Base-by-base conservation (phyloP, 1,140 invertebrate genomes). In the Ceratina calcarata region DNA sequence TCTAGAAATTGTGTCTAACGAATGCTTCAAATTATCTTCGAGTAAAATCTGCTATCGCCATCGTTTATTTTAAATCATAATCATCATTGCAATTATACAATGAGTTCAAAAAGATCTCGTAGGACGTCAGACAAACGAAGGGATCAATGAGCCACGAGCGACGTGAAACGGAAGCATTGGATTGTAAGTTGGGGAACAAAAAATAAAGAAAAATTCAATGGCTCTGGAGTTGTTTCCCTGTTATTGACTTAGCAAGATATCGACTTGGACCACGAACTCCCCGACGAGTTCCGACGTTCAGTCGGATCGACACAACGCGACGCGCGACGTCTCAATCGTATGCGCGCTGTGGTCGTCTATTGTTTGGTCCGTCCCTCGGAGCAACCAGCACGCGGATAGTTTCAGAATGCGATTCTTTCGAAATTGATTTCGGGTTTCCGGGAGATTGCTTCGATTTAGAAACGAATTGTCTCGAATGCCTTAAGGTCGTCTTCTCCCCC, bases 351-450 rank as follows among this genome's bases (percentile, higher is more conserved):
- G 60, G 65, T 32, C 27, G 27, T 75, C 71, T 77, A 53, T 81
- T 86, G 70, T 88, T 86, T 86, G 70, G 68, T 82, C 77, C 71
- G 37, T 45, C 37, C 37, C 37, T 45, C 37, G 37, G 37, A 45
- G 60, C n/a, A 86, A 81, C 83, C 65, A 84, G 78, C 81, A 83
- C 81, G 85, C 71, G 83, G 81, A 86, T 87, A 86, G 85, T 89
- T 89, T 90, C 86, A 87, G 89, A 88, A 89, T 90, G 90, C 89
- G 88, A 91, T 91, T 90, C 89, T 90, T 91, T 83, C 79, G 82
- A 89, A 89, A 91, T 91, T 91, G 90, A 86, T 89, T 90, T 90
- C 82, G 80, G 89, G 78, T 87, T 89, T 87, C 84, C 86, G 51
- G 73, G 86, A 86, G 84, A 90, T 91, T 85, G 89, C 83, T 85